Evolutionary conservation across 2,113 vertebrate species (phyloP).

Genomic region (Holacanthus passer): DNA sequence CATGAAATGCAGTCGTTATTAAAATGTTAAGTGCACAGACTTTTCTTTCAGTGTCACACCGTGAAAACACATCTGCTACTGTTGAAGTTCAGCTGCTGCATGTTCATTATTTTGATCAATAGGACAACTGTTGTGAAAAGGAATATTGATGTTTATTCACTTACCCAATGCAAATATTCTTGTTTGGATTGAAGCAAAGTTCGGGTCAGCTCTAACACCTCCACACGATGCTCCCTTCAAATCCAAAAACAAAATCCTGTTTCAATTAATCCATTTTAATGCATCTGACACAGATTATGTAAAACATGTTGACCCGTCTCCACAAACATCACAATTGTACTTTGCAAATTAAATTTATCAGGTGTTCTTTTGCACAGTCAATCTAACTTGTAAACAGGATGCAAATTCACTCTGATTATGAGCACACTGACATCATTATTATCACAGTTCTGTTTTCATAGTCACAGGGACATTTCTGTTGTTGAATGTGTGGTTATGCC

Average conservation of each 20-base stretch:
- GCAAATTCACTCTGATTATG: background rate
- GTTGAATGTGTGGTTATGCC: background rate
- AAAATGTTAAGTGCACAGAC: too few species aligned
- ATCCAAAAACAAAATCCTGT: too few species aligned
- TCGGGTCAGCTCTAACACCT: too few species aligned
- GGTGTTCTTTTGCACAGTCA: background rate
- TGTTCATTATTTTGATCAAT: background rate
- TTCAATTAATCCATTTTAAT: too few species aligned
- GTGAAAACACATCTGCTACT: too few species aligned
- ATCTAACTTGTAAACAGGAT: background rate
- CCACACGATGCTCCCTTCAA: background rate
- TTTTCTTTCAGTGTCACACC: too few species aligned
- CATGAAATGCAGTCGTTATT: too few species aligned
- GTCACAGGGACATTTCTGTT: background rate
- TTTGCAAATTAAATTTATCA: slow-evolving; percentile 5
- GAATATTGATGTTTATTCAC: too few species aligned
- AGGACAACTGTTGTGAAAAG: too few species aligned
- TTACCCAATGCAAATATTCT: too few species aligned
- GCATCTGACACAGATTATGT: too few species aligned
- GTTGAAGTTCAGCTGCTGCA: background rate
- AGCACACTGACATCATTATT: background rate
- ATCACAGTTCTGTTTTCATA: background rate
- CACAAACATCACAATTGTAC: background rate
- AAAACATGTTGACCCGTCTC: background rate
- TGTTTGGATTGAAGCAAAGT: too few species aligned